These are phyloP conservation scores for Ischnus inquisitorius DNA, from an alignment of 2,888 invertebrate species.

Conservation along the genomic window DNA sequence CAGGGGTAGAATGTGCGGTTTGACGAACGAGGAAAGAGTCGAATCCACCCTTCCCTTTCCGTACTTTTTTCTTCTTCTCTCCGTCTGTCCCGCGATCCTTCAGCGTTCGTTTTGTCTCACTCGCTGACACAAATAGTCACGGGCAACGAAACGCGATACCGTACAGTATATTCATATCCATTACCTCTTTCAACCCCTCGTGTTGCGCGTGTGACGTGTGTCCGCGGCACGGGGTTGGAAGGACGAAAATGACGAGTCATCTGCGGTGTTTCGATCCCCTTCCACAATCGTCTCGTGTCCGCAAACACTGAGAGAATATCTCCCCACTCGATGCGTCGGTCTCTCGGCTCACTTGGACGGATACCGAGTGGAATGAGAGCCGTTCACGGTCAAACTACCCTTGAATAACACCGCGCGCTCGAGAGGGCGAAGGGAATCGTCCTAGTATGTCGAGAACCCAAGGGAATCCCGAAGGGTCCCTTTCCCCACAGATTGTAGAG, in stretches of 20 bases:
- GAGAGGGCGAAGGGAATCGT: constrained; percentile 56
- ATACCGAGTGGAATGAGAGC: constrained; percentile 51
- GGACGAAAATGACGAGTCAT: constrained; percentile 63
- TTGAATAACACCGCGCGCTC: constrained; percentile 1
- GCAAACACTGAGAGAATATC: constrained; percentile 63
- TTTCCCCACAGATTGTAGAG: background rate
- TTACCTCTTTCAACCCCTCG: constrained; percentile 75
- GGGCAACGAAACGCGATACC: constrained; percentile 50
- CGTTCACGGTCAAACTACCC: constrained; percentile 42
- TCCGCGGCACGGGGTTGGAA: constrained; percentile 25
- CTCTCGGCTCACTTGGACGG: constrained; percentile 8
- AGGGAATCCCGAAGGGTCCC: constrained; percentile 29
- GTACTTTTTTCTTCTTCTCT: constrained; percentile 7
- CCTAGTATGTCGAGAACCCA: constrained; percentile 56
- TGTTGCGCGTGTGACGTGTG: constrained; percentile 62
- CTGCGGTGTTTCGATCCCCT: constrained; percentile 41
- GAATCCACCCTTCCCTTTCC: constrained; percentile 46
- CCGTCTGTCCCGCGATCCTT: constrained; percentile 24
- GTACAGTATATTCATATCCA: constrained; percentile 74
- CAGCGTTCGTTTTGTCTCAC: constrained; percentile 15
- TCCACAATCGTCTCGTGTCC: constrained; percentile 54
- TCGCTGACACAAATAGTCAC: constrained; percentile 55
- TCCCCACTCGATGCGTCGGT: constrained; percentile 61
- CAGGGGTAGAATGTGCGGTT: constrained; percentile 53
- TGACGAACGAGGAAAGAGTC: constrained; percentile 31